Base-by-base conservation (phyloP, 2,888 invertebrate genomes). In the Heteropelma amictum region DNA sequence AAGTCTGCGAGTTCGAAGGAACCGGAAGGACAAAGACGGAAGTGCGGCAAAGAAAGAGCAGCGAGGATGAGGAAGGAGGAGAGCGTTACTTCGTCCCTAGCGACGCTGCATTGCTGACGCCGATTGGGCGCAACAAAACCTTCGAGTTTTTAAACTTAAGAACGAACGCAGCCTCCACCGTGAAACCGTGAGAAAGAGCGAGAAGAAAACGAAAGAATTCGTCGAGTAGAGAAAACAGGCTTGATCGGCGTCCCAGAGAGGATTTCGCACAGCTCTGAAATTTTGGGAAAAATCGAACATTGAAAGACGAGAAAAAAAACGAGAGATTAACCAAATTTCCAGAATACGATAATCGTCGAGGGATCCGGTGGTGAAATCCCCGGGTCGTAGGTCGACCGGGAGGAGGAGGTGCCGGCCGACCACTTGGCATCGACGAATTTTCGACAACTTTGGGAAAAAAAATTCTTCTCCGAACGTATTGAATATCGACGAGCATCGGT, bases 61-160 rank as follows among this genome's bases (percentile, higher is more conserved):
- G 78, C 77, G 61, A 85, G 74, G 84, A 88, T 85, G 88, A 84
- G 84, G 86, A 86, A 82, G 78, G 86, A 85, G 82, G 85, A 80
- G 80, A 82, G 77, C 70, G 75, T 64, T 21, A 28, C 68, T 49
- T 72, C 78, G 42, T 71, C 78, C 76, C 75, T 79, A 76, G 77
- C 77, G 79, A 77, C 78, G 78, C 72, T 79, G 82, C 82, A 79
- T 77, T 85, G 86, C 88, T 88, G 88, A 88, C 88, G 86, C 80
- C 81, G 77, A 75, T 70, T 63, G 26, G 53, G 28, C 60, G 73
- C 72, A 70, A 38, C 23, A 40, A 28, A 42, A 53, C 47, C 67
- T 19, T 17, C 42, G 23, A 14, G 14, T 56, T 30, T 17, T 60
- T 12, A 42, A 4, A 23, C 56, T 47, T 33, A 47, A 47, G 47